Percentiles rank a stretch among this genome's conserved stretches.
Evolutionary conservation across 2,797 vertebrate genomes (phyloP).

Genomic region (Luscinia luscinia): DNA sequence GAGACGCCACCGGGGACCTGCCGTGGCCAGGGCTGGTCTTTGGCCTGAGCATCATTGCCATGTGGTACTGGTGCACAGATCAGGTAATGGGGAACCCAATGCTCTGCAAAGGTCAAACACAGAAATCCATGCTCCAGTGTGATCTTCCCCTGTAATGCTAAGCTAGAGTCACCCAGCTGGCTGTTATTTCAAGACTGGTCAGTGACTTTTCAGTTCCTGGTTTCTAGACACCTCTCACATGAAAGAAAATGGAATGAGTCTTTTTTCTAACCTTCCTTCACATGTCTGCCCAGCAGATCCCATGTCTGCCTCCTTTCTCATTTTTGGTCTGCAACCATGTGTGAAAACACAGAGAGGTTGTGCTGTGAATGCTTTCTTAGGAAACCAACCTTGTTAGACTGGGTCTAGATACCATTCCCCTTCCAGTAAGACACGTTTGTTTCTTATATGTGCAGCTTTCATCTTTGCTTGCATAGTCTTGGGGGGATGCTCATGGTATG

Average conservation of each 20-base stretch:
- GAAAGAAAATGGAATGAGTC: not conserved
- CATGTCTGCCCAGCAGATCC: not conserved
- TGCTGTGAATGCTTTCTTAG: not conserved
- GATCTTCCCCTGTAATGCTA: not conserved
- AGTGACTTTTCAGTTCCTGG: not conserved
- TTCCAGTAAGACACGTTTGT: not conserved
- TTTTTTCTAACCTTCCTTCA: not conserved
- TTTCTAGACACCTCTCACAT: not conserved
- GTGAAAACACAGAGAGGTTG: not conserved
- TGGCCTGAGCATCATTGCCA: conserved; percentile 85
- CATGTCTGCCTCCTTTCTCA: not conserved
- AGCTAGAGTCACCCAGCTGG: not conserved
- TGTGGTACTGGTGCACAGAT: conserved; percentile 96
- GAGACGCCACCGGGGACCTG: conserved; percentile 85
- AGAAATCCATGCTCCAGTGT: not conserved
- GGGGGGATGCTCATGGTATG: not conserved
- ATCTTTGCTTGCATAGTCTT: not conserved
- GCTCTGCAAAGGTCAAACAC: not conserved
- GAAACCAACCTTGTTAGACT: not conserved
- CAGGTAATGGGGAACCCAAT: conserved; percentile 80
- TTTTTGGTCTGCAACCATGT: not conserved
- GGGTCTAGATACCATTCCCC: not conserved
- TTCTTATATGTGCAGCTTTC: not conserved
- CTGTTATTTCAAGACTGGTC: not conserved
- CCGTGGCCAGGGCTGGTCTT: conserved; percentile 92